phyloP scores from a whole-genome alignment of 2,888 invertebrate genomes.

The Resseliella maxima region DNA sequence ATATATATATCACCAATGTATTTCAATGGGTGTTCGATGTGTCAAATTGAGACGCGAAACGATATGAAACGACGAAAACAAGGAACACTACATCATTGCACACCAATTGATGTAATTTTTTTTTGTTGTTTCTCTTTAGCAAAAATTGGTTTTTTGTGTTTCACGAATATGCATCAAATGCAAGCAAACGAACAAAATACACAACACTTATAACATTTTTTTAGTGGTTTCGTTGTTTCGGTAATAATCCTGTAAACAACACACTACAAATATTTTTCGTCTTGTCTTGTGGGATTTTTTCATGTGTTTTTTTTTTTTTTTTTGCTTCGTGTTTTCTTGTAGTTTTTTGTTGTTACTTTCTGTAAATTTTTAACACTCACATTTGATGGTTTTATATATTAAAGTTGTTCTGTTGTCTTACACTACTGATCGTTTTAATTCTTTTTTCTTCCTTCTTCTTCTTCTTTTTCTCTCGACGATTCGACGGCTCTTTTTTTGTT shows the following conservation, averaged over 20 bases:
- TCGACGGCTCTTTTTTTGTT: conserved; percentile 18
- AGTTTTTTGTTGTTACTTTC: neutral
- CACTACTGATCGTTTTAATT: conserved; percentile 36
- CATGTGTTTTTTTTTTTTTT: neutral
- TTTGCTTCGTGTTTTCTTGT: neutral
- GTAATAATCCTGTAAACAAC: conserved; percentile 34
- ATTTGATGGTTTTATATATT: neutral
- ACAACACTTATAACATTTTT: conserved; percentile 1
- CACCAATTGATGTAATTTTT: neutral
- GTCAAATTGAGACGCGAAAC: conserved; percentile 5
- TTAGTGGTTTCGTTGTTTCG: neutral
- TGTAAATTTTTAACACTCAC: neutral
- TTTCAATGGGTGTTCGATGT: neutral
- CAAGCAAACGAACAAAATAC: neutral
- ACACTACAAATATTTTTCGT: neutral
- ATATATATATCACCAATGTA: neutral
- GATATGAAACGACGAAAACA: neutral
- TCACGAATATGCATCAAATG: neutral
- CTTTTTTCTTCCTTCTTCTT: too few species aligned
- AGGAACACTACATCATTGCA: neutral
- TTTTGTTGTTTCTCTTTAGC: neutral
- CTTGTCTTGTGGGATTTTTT: neutral
- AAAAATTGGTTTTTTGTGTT: neutral
- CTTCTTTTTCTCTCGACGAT: neutral
- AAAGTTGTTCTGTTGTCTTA: conserved; percentile 48